A percentile compares a stretch with the other conserved stretches of the same genome.
phyloP scores from a whole-genome alignment of 1,140 invertebrate species.

The Lucilia sericata region DNA sequence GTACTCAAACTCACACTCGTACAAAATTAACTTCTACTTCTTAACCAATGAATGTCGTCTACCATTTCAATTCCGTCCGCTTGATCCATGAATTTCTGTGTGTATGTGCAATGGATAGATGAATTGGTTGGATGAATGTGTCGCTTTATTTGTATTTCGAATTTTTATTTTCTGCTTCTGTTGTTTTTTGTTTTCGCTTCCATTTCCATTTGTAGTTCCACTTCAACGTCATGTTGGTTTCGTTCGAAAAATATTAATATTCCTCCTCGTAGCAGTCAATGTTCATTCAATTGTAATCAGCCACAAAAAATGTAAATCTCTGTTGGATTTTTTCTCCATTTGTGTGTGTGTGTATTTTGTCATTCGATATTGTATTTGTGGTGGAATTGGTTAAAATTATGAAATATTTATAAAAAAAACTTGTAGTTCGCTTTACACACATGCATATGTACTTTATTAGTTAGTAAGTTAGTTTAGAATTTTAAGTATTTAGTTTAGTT shows the following conservation, averaged over 20 bases:
- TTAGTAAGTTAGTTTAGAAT: neutral
- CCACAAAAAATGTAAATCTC: slow-evolving; percentile 18
- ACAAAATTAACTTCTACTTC: neutral
- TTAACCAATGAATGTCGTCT: slow-evolving; percentile 20
- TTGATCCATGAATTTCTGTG: neutral
- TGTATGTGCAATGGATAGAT: neutral
- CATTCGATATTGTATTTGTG: slow-evolving; percentile 35
- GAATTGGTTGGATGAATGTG: neutral
- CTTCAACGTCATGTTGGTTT: neutral
- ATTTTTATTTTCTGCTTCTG: slow-evolving; percentile 7
- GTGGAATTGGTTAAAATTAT: slow-evolving; percentile 41
- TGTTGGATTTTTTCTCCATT: neutral
- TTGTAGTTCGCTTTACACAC: no score
- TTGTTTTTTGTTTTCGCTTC: neutral
- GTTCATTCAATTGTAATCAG: slow-evolving; percentile 39
- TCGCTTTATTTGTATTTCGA: slow-evolving; percentile 5
- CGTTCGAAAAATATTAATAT: neutral
- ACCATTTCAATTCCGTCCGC: slow-evolving; percentile 5
- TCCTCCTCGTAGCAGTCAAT: slow-evolving; percentile 10
- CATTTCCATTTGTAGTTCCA: slow-evolving; percentile 3
- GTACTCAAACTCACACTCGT: neutral
- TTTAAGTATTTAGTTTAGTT: neutral
- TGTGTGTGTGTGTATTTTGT: slow-evolving; percentile 27
- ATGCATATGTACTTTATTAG: neutral
- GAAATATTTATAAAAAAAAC: slow-evolving; percentile 29